Base-by-base conservation (phyloP, 2,797 vertebrate genomes). In the Discoglossus pictus region DNA sequence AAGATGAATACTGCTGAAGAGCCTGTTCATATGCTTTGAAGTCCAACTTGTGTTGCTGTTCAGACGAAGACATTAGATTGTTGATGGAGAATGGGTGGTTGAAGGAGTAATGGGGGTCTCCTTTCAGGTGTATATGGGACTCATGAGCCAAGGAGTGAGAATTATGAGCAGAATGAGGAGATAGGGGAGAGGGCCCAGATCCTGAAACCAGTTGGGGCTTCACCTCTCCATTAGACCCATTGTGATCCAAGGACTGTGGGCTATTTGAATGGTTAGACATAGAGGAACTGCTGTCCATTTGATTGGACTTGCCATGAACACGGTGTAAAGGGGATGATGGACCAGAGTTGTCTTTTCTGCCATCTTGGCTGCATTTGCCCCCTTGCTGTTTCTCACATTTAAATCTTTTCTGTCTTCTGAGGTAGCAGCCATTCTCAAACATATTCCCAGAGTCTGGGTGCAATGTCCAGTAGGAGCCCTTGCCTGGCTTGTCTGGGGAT, bases 41-140 rank as follows among this genome's bases (percentile, higher is more conserved):
- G 90, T 98, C 97, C 91, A 98, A 87, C 92, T 97, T 99, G 90
- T 98, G 96, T 83, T 97, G 95, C 82, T 98, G 95, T 82, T 98
- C 94, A 0, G 95, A 93, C 42, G 95, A 94, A 12, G 95, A 97
- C 96, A 98, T 98, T 78, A 99, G 88, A 83, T 97, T 99, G 88
- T 98, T 97, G 86, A 99, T 99, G 83, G 97, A 99, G 85, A 99
- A 99, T 0, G 97, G 97, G 73, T 99, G 97, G 84, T 98, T 96
- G 85, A 99, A 99, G 65, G 96, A 91, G 78, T 98, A 99, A 81
- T 98, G 96, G 17, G 95, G 93, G 68, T 98, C 95, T 35, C 92
- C 96, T 79, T 98, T 98, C 43, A 97, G 88, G 77, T 98, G 94
- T 75, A 95, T 88, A 82, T 93, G 93, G 55, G 92, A 82, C 79